Evolutionary conservation across 2,888 invertebrate species (phyloP).

Genomic region (Synergus itoensis): DNA sequence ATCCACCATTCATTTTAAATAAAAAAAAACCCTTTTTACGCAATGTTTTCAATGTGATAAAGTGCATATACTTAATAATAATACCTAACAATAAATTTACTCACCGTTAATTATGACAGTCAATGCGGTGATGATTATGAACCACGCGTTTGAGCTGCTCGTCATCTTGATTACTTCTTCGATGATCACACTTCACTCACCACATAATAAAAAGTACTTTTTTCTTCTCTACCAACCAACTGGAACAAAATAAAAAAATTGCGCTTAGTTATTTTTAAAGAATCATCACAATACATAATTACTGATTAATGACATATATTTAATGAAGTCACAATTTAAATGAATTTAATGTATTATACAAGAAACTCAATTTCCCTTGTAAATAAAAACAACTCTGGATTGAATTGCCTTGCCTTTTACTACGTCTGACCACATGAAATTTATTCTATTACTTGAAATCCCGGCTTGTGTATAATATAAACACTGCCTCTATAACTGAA

Average conservation of each 20-base stretch:
- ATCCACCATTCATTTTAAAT: neutral
- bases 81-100: neutral
- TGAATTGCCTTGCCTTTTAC: neutral
- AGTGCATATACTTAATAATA: neutral
- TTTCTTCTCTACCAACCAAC: neutral
- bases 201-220: slow-evolving; percentile 27
- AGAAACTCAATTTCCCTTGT: neutral
- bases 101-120: slow-evolving; percentile 52
- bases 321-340: no score
- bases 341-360: neutral
- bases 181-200: slow-evolving; percentile 26
- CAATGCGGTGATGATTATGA: slow-evolving; percentile 51
- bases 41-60: neutral
- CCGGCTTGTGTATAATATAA: neutral
- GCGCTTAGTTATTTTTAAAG: no score
- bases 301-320: no score
- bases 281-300: no score
- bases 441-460: neutral
- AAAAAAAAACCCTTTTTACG: neutral
- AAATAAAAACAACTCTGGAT: neutral
- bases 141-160: slow-evolving; percentile 51
- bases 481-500: neutral
- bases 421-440: neutral
- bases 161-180: slow-evolving; percentile 31
- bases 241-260: slow-evolving; percentile 1